Base-by-base conservation (phyloP, 2,113 vertebrate species). In the Sander lucioperca region DNA sequence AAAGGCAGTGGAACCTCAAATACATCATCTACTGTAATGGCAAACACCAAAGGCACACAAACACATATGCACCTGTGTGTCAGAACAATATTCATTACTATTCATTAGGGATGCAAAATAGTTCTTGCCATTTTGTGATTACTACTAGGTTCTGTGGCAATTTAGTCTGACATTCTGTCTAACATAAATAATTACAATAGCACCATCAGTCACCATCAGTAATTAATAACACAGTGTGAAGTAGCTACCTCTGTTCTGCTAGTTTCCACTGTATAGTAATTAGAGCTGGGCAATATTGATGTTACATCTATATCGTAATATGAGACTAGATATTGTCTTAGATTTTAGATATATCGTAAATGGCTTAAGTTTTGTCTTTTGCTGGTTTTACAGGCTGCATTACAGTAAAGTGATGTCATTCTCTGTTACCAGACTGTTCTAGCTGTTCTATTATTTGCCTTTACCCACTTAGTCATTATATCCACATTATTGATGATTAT, bases 241-340 rank as follows among this genome's bases (percentile, higher is more conserved):
- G 73, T 9, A 47, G 36, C 3, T 1, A 69, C 53, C 18, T 45
- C 10, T 57, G 33, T 30, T 64, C 50, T 16, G 75, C 33, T 74
- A 71, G 56, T 53, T 74, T 74, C 18, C 11, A 27, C 63, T 72
- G 19, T 54, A 67, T 23, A 48, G 15, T 10, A 39, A 39, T 39
- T 10, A 39, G 9, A 39, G 39, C 39, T 39, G 39, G 39, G 39
- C 39, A 39, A 39, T 39, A 39, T 39, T 39, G 39, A 9, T 10
- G 39, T 39, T 39, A 39, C 39, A 39, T 39, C 36, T 0, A 39
- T 39, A 39, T 39, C 8, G 8, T 39, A 8, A 39, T 39, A 39
- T 39, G 36, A 39, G 36, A 39, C 36, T 33, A 33, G 6, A 33
- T 33, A 33, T 33, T 5, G 33, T 33, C 33, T 33, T 33, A 33